A percentile compares a stretch with the other conserved stretches of the same genome.
Evolutionary conservation across 2,888 invertebrate species (phyloP).

Genomic region (Alsophila aescularia): DNA sequence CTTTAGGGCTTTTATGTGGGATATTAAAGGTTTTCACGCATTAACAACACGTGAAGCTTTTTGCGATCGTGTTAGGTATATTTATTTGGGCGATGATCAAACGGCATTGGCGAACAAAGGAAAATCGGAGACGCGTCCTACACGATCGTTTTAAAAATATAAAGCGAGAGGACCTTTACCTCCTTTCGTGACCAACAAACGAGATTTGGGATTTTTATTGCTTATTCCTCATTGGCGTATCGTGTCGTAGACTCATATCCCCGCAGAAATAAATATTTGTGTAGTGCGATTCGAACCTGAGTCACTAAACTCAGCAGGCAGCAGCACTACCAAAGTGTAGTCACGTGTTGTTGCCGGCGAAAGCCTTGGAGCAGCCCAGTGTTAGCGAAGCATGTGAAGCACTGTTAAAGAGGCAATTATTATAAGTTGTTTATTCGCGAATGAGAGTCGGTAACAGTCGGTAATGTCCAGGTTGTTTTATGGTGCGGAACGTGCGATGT

Average conservation of each 20-base stretch:
- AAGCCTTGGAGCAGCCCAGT: conserved; percentile 50
- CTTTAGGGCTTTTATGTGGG: conserved; percentile 53
- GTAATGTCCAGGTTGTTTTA: conserved; percentile 78
- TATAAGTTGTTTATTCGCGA: conserved; percentile 59
- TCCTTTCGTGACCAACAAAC: conserved; percentile 61
- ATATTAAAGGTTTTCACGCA: conserved; percentile 45
- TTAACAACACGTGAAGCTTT: conserved; percentile 27
- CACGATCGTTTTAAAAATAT: conserved; percentile 46
- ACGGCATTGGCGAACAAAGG: conserved; percentile 47
- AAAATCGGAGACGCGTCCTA: conserved; percentile 38
- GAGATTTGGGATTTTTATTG: conserved; percentile 45
- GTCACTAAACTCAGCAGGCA: too few relatives aligned
- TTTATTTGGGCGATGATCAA: conserved; percentile 29
- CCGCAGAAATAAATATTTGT: too few relatives aligned
- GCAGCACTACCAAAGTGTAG: too few relatives aligned
- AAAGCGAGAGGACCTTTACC: conserved; percentile 57
- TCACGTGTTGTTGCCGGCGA: conserved; percentile 36
- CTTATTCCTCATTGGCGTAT: conserved; percentile 38
- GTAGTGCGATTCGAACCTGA: too few relatives aligned
- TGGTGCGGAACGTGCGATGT: conserved; percentile 82
- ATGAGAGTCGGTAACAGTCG: conserved; percentile 65
- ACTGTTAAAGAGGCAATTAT: conserved; percentile 66
- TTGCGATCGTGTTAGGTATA: conserved; percentile 24
- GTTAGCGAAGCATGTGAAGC: conserved; percentile 57
- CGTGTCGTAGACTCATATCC: too few relatives aligned